Evolutionary conservation across 2,113 vertebrate genomes (phyloP).

Genomic region (Centrocercus urophasianus): DNA sequence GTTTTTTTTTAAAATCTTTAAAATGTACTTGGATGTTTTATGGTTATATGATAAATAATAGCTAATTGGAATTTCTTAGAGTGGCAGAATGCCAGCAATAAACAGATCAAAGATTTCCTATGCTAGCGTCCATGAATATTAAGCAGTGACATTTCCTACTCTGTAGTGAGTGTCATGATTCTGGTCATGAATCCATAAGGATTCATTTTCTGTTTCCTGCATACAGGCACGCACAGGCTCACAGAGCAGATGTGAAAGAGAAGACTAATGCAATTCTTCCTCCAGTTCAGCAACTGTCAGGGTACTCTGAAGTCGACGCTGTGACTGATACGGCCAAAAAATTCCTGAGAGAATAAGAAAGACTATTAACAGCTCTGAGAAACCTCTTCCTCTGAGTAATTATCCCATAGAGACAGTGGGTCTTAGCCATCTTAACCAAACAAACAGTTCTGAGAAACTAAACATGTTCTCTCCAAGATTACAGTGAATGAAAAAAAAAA

Average conservation of each 20-base stretch:
- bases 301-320: background rate
- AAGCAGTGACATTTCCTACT: background rate
- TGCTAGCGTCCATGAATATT: background rate
- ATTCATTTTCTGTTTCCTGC: background rate
- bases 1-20: background rate
- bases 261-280: slow-evolving; percentile 19
- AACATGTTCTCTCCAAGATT: slow-evolving; percentile 46
- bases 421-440: slow-evolving; percentile 26
- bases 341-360: slow-evolving; percentile 62
- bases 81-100: background rate
- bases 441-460: slow-evolving; percentile 67
- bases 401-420: slow-evolving; percentile 39
- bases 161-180: background rate
- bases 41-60: background rate
- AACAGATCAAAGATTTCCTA: background rate
- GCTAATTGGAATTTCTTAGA: background rate
- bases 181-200: background rate
- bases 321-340: background rate
- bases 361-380: slow-evolving; percentile 67
- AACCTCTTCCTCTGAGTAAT: slow-evolving; percentile 58
- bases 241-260: slow-evolving; percentile 38
- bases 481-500: background rate
- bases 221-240: slow-evolving; percentile 26
- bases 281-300: slow-evolving; percentile 19
- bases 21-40: background rate